These are phyloP conservation scores for Syncerus caffer DNA, from an alignment of 2,797 vertebrate species.

Conservation along the genomic window DNA sequence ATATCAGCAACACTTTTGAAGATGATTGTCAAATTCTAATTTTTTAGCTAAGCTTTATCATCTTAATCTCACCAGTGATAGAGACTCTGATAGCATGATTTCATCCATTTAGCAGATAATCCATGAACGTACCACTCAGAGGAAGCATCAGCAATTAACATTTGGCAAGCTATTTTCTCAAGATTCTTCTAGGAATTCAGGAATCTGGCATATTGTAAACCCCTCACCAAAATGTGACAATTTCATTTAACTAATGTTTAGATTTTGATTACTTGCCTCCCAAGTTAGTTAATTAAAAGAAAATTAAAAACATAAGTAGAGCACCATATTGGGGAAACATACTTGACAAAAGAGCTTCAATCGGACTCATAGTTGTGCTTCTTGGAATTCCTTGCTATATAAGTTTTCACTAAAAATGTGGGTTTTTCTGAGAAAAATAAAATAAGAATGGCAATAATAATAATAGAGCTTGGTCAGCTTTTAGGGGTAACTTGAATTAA, in stretches of 20 bases:
- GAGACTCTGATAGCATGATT: not conserved
- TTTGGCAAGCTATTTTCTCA: not conserved
- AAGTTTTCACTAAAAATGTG: not conserved
- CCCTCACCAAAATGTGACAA: not conserved
- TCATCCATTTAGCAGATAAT: not conserved
- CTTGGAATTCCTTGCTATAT: not conserved
- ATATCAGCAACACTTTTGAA: not conserved
- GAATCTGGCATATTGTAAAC: not conserved
- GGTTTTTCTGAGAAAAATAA: not conserved
- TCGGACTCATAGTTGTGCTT: not conserved
- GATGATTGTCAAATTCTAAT: not conserved
- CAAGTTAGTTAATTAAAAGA: not conserved
- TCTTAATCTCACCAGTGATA: not conserved
- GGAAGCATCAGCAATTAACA: not conserved
- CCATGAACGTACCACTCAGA: not conserved
- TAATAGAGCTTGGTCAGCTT: not conserved
- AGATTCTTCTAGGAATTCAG: not conserved
- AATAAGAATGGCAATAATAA: not conserved
- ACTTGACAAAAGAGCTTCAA: not conserved
- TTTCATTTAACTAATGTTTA: not conserved
- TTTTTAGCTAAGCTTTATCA: not conserved
- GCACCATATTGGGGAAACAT: not conserved
- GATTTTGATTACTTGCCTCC: not conserved
- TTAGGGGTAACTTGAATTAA: not conserved
- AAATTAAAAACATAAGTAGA: not conserved